Conservation (phyloP, 1,140 invertebrate genomes). For the Asobara japonica region DNA sequence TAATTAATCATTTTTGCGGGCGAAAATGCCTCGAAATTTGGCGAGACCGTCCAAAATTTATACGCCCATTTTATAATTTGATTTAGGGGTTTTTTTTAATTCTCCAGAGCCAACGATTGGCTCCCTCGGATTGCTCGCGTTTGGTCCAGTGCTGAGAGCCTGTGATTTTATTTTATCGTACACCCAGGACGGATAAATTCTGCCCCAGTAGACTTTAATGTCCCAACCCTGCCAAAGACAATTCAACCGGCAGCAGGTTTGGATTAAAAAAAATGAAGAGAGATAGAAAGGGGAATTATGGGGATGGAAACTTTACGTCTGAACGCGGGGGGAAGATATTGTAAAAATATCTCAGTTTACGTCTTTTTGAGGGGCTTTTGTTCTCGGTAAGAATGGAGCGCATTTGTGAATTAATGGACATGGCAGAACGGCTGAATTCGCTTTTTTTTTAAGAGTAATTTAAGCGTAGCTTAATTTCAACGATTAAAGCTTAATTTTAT, state of each 20-base stretch:
- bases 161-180: slow-evolving; percentile 11
- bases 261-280: background rate
- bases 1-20: no score
- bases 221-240: slow-evolving; percentile 17
- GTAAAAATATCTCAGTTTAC: background rate
- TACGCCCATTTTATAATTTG: background rate
- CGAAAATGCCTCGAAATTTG: background rate
- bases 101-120: background rate
- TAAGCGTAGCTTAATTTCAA: no score
- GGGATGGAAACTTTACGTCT: background rate
- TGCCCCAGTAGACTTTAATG: slow-evolving; percentile 14
- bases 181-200: slow-evolving; percentile 13
- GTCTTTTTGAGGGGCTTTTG: background rate
- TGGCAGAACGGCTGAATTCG: no score
- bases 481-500: no score
- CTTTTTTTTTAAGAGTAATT: no score
- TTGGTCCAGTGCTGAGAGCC: background rate
- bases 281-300: background rate
- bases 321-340: background rate
- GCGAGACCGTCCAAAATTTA: background rate
- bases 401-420: background rate
- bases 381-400: background rate
- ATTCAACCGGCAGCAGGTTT: slow-evolving; percentile 9
- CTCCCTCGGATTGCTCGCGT: background rate
- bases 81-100: background rate